Base-by-base conservation (phyloP, 2,113 vertebrate species). In the Petromus typicus region DNA sequence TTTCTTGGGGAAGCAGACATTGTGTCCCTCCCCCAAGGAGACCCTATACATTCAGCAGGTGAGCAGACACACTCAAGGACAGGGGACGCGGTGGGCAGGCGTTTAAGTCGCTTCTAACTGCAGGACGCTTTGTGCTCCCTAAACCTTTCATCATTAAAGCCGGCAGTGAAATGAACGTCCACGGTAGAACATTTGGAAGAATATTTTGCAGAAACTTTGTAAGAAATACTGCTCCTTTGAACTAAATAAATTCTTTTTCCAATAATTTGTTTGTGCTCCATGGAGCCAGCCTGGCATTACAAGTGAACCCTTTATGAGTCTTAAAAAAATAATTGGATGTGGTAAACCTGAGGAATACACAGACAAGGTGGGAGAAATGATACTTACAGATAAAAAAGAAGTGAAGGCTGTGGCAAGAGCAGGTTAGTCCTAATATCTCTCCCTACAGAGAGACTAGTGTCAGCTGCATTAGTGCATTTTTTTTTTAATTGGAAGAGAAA, bases 101-200 rank as follows among this genome's bases (percentile, higher is more conserved):
- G 45, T 54, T 96, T 95, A 79, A 97, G 92, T 96, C 90, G 92
- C 43, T 81, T 51, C 48, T 64, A 92, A 27, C 91, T 96, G 64
- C 25, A 84, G 92, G 95, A 92, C 40, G 25, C 54, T 79, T 84
- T 96, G 85, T 84, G 89, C 48, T 90, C 54, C 56, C 56, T 34
- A 78, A 97, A 83, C 43, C 93, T 94, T 95, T 83, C 87, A 91
- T 96, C 93, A 95, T 86, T 67, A 97, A n/a, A 97, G 59, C 66
- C 82, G 84, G 76, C 84, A 92, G 51, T 90, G n/a, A 79, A 95
- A 83, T 92, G 51, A n/a, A 45, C 80, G 18, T 92, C 81, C 89
- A 84, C 56, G 32, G 64, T 84, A 95, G 78, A 96, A 73, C 54
- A 94, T 76, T 93, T 96, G 76, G 73, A 87, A 73, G 56, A 95